These are phyloP conservation scores for Mus caroli DNA, from an alignment of 2,797 vertebrate species.

Conservation along the genomic window DNA sequence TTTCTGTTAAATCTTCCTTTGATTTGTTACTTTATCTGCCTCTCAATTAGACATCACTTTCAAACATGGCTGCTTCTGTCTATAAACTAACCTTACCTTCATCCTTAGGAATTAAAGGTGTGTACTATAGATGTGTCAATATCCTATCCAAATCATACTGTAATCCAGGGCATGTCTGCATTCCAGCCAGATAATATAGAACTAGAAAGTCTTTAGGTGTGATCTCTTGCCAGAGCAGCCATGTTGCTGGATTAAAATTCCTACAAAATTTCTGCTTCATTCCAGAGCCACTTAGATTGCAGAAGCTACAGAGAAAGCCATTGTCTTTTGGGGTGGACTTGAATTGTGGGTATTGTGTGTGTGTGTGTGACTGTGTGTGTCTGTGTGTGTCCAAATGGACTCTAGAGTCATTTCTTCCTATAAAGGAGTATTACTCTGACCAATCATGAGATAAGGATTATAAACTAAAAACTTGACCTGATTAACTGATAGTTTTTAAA, in stretches of 20 bases:
- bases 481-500: not conserved
- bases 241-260: not conserved
- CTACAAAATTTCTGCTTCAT: not conserved
- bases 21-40: not conserved
- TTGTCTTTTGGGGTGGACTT: not conserved
- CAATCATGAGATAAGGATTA: not conserved
- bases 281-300: not conserved
- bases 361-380: too few species aligned
- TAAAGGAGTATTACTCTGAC: not conserved
- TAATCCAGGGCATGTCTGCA: too few species aligned
- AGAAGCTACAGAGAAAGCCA: not conserved
- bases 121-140: not conserved
- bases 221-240: not conserved
- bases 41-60: too few species aligned
- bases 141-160: not conserved
- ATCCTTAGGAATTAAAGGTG: not conserved
- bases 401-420: not conserved
- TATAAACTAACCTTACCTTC: not conserved
- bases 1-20: not conserved
- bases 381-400: not conserved
- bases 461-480: not conserved
- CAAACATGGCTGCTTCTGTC: not conserved
- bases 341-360: not conserved
- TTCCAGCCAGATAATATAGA: too few species aligned
- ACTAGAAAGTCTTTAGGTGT: too few species aligned